Conservation (phyloP, 1,140 invertebrate species). For the Antheraea mylitta region DNA sequence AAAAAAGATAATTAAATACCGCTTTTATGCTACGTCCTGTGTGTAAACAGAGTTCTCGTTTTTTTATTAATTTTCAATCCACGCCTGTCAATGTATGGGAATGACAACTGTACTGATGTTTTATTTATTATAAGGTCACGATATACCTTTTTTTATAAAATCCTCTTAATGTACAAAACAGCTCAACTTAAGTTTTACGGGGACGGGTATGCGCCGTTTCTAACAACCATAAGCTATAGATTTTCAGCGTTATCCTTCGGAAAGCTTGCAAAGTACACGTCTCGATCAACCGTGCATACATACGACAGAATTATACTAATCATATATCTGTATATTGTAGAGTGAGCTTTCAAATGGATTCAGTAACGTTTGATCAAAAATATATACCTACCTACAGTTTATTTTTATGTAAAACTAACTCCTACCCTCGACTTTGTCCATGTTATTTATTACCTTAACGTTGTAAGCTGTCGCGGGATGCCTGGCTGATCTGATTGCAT, state of each 20-base stretch:
- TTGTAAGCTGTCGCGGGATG: no score
- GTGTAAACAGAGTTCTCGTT: no score
- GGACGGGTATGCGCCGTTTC: background rate
- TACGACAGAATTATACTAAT: conserved; percentile 3
- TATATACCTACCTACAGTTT: no score
- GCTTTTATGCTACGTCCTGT: no score
- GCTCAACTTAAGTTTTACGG: background rate
- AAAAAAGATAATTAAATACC: no score
- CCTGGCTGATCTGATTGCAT: no score
- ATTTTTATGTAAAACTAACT: no score
- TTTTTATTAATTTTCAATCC: no score
- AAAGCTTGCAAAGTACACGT: background rate
- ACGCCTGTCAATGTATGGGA: no score
- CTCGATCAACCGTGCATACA: background rate
- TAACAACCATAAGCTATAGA: conserved; percentile 1
- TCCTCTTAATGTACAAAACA: background rate
- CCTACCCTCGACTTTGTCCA: background rate
- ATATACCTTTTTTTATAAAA: background rate
- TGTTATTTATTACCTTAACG: background rate
- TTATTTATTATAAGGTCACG: no score
- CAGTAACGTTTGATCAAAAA: background rate
- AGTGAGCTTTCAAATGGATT: background rate
- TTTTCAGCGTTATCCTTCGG: background rate
- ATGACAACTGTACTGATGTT: no score
- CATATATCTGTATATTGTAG: background rate